These are phyloP conservation scores for Manis crassicaudata DNA, from an alignment of 2,797 vertebrate species.

Conservation along the genomic window DNA sequence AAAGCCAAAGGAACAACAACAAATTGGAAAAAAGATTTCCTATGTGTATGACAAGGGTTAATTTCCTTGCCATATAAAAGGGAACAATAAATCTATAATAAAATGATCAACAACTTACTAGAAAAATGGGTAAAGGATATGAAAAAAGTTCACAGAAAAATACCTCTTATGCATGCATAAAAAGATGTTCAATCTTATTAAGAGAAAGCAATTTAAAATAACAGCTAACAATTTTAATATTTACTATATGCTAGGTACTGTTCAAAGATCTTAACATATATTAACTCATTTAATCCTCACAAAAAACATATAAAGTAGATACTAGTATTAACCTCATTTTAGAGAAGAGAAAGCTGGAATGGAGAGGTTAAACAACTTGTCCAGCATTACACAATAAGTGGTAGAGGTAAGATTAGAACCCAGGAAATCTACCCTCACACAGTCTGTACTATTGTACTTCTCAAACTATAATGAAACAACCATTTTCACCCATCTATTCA, in stretches of 20 bases:
- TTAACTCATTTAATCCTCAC: not conserved
- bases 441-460: not conserved
- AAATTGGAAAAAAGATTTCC: not conserved
- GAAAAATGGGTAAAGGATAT: constrained; percentile 27
- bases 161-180: not conserved
- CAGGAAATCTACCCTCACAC: not conserved
- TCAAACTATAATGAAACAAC: constrained; percentile 34
- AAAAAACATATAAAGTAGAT: not conserved
- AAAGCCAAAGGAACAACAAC: constrained; percentile 34
- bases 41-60: not conserved
- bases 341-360: constrained; percentile 21
- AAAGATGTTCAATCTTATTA: constrained; percentile 14
- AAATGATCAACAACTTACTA: constrained; percentile 30
- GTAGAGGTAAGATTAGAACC: not conserved
- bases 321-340: constrained; percentile 44
- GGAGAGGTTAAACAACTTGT: not conserved
- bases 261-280: constrained; percentile 1
- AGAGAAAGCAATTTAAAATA: constrained; percentile 36
- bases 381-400: not conserved
- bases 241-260: not conserved
- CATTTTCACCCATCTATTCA: constrained; percentile 6
- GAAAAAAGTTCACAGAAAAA: constrained; percentile 39
- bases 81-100: constrained; percentile 5
- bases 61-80: constrained; percentile 10
- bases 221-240: not conserved